Conservation (phyloP, 37 sponge, comb jelly and placozoan genomes). For the Hormiphora californensis region DNA sequence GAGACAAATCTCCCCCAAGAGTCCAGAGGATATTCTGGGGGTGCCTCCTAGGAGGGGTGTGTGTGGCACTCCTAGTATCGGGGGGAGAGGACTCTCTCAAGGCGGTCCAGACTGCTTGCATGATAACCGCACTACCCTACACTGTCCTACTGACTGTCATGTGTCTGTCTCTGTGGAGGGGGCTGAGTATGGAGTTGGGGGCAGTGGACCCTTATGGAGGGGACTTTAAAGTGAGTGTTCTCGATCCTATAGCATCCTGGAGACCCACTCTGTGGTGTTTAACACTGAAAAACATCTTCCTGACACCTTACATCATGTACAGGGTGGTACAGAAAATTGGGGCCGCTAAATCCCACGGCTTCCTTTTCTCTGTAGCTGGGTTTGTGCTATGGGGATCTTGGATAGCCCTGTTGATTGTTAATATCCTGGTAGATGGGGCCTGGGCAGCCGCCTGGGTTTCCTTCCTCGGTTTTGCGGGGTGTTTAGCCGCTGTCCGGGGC, state of each 20-base stretch:
- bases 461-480: not conserved
- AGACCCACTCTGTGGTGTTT: constrained; percentile 9
- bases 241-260: not conserved
- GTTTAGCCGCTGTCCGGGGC: not conserved
- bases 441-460: not conserved
- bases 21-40: constrained; percentile 26
- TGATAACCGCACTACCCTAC: not conserved
- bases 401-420: not conserved
- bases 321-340: not conserved
- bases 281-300: not conserved
- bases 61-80: not conserved
- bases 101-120: not conserved
- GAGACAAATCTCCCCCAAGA: not conserved
- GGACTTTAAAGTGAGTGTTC: constrained; percentile 5
- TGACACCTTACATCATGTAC: not conserved
- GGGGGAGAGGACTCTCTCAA: not conserved
- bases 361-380: not conserved
- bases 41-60: not conserved
- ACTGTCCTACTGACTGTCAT: not conserved
- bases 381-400: not conserved
- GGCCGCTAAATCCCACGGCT: not conserved
- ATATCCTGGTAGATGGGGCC: not conserved
- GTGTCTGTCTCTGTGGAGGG: constrained; percentile 12
- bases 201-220: not conserved
- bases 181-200: not conserved